These are phyloP conservation scores for Ericerus pela DNA, from an alignment of 1,140 invertebrate genomes.

Conservation along the genomic window DNA sequence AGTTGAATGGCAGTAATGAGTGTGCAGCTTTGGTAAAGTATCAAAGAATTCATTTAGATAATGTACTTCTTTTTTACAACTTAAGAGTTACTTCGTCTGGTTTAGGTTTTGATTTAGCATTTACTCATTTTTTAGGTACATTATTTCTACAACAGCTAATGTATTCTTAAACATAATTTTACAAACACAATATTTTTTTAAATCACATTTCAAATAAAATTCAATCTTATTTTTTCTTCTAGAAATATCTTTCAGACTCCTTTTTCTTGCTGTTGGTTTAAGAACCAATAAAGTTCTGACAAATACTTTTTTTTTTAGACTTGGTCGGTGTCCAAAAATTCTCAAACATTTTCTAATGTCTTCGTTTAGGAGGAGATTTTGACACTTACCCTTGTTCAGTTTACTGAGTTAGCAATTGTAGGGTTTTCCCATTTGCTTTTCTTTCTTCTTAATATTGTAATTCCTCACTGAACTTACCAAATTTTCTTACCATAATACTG, in stretches of 20 bases:
- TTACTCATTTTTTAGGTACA: background rate
- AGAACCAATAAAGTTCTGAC: too few species aligned
- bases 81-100: background rate
- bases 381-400: background rate
- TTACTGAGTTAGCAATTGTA: background rate
- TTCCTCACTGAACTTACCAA: too few species aligned
- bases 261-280: background rate
- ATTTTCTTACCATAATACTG: too few species aligned
- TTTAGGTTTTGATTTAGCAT: background rate
- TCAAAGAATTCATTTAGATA: background rate
- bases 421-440: background rate
- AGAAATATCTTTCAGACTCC: background rate
- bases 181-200: background rate
- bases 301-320: background rate
- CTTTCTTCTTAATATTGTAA: background rate
- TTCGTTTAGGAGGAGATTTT: background rate
- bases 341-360: background rate
- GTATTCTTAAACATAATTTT: background rate
- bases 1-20: background rate
- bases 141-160: background rate
- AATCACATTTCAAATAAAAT: background rate
- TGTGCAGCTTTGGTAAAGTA: background rate
- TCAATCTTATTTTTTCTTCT: background rate
- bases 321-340: background rate
- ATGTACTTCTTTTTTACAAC: background rate